Percentiles rank a stretch among this genome's conserved stretches.
These are phyloP conservation scores for Oscheius sp. DNA, from an alignment of 2,888 invertebrate species.

Conservation along the genomic window DNA sequence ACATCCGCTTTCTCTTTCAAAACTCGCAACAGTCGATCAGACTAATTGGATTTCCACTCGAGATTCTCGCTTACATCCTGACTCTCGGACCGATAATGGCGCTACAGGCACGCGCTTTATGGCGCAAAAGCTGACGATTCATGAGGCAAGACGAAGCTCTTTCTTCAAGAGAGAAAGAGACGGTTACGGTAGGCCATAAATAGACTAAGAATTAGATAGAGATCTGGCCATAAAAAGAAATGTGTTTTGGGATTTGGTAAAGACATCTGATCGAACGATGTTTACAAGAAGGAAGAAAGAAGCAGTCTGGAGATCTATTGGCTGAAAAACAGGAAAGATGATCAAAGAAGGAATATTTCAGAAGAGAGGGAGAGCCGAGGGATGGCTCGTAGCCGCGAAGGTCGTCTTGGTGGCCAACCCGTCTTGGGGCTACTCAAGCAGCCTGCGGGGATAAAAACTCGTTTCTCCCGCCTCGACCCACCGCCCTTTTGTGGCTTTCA, in stretches of 20 bases:
- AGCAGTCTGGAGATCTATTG: too few relatives aligned
- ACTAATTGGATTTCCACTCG: not conserved
- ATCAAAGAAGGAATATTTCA: too few relatives aligned
- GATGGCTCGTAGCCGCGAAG: constrained; percentile 12
- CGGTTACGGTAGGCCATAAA: too few relatives aligned
- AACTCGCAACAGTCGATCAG: not conserved
- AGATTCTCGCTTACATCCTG: not conserved
- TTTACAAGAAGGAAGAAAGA: not conserved
- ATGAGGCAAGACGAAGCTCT: too few relatives aligned
- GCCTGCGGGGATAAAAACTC: constrained; percentile 28
- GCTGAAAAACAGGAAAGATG: not conserved
- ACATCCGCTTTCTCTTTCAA: not conserved
- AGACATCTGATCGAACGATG: too few relatives aligned
- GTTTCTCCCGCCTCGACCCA: constrained; percentile 11
- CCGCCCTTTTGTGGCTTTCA: constrained; percentile 25
- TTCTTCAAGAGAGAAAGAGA: not conserved
- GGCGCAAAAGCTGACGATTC: not conserved
- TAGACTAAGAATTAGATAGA: too few relatives aligned
- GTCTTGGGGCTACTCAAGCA: constrained; percentile 27
- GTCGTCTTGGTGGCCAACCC: constrained; percentile 23
- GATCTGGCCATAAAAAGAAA: too few relatives aligned
- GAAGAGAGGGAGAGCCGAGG: not conserved
- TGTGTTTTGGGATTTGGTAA: too few relatives aligned
- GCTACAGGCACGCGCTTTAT: not conserved
- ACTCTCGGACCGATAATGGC: not conserved